phyloP scores from a whole-genome alignment of 30 jellyfish, hydroid and myxozoan species.

The Aurelia aurita complex sp. Pacific region DNA sequence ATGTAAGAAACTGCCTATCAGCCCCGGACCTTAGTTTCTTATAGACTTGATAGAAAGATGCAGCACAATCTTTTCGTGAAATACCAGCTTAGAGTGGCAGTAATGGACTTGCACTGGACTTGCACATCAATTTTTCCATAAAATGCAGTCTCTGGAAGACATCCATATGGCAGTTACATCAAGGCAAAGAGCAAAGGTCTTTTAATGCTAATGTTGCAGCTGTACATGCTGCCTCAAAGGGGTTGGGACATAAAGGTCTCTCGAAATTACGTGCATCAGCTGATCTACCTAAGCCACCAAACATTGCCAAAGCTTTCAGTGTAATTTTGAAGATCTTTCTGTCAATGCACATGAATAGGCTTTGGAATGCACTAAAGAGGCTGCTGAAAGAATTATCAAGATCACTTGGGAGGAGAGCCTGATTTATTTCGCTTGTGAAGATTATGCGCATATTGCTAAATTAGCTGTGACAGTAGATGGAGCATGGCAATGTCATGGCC shows the following conservation, averaged over 20 bases:
- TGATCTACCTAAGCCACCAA: neutral
- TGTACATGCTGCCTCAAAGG: constrained; percentile 3
- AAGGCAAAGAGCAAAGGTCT: neutral
- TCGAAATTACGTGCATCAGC: neutral
- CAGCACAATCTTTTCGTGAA: too few relatives aligned
- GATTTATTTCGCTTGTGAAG: neutral
- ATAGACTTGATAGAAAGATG: too few relatives aligned
- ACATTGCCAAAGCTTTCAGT: neutral
- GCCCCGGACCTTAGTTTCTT: too few relatives aligned
- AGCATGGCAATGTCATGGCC: neutral
- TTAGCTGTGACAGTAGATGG: constrained; percentile 2
- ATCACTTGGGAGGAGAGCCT: neutral
- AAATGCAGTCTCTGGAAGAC: neutral
- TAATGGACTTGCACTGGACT: neutral
- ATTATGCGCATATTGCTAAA: neutral
- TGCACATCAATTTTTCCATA: neutral
- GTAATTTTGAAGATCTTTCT: neutral
- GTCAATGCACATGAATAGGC: neutral
- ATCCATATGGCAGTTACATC: neutral
- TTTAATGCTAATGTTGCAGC: neutral
- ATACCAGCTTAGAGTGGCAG: neutral
- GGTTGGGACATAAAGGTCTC: constrained; percentile 1
- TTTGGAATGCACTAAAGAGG: neutral
- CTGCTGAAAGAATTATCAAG: neutral
- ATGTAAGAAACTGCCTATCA: too few relatives aligned